Conservation (phyloP, 2,888 invertebrate species). For the Corythucha ciliata region DNA sequence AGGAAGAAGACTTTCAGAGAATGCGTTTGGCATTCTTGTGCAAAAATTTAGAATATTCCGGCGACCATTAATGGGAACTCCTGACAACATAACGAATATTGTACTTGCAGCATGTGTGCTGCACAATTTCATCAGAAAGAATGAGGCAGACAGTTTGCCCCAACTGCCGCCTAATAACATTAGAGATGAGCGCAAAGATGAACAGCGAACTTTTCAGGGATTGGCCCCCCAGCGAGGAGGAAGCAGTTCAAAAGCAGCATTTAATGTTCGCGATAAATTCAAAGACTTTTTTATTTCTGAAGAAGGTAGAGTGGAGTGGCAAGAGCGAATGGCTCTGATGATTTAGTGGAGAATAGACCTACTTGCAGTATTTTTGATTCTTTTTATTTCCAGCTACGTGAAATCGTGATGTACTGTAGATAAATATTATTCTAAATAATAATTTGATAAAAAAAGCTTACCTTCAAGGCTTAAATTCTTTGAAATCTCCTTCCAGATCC, state of each 20-base stretch:
- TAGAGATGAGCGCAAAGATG: background rate
- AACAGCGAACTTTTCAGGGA: background rate
- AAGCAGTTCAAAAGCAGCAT: background rate
- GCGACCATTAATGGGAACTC: background rate
- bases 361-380: too few species aligned
- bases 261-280: slow-evolving; percentile 8
- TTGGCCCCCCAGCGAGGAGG: background rate
- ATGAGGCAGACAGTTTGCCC: background rate
- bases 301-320: too few species aligned
- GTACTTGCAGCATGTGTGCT: background rate
- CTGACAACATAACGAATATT: slow-evolving; percentile 3
- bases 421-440: too few species aligned
- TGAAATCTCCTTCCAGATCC: too few species aligned
- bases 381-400: too few species aligned
- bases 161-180: background rate
- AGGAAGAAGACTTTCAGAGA: background rate
- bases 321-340: too few species aligned
- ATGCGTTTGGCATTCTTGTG: slow-evolving; percentile 3
- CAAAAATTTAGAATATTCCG: slow-evolving; percentile 19
- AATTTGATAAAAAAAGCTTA: too few species aligned
- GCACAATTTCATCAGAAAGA: slow-evolving; percentile 8
- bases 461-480: too few species aligned
- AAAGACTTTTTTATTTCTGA: slow-evolving; percentile 4
- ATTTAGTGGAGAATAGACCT: too few species aligned
- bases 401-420: too few species aligned